phyloP scores from a whole-genome alignment of 1,140 invertebrate genomes.

The Saccostrea cuccullata region DNA sequence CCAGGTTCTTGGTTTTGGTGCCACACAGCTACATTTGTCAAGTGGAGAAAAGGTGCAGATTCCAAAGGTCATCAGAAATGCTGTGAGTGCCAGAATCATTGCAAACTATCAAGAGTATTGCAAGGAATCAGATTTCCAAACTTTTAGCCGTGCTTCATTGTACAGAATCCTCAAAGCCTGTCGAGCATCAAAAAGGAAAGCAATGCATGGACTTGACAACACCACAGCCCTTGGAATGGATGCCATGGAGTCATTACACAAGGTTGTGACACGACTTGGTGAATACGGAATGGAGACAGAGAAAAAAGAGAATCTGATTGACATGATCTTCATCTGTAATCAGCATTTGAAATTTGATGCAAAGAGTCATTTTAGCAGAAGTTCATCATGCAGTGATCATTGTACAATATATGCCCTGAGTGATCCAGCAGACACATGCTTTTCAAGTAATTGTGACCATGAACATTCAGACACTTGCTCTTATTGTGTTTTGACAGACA shows the following conservation, averaged over 20 bases:
- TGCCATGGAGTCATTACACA: conserved; percentile 5
- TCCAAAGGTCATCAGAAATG: conserved; percentile 14
- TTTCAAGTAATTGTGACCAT: no score
- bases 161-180: no score
- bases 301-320: no score
- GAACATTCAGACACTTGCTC: background rate
- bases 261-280: conserved; percentile 11
- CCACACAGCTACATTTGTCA: no score
- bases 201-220: no score
- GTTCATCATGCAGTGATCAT: conserved; percentile 20
- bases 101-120: no score
- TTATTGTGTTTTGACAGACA: conserved; percentile 4
- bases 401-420: conserved; percentile 37
- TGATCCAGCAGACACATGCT: conserved; percentile 20
- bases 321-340: conserved; percentile 8
- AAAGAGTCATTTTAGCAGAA: conserved; percentile 18
- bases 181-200: no score
- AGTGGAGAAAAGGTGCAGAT: background rate
- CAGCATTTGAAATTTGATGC: conserved; percentile 47
- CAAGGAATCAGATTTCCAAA: no score
- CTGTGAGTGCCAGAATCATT: background rate
- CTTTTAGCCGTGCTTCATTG: no score
- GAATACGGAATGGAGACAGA: background rate
- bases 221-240: no score
- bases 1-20: no score